Evolutionary conservation across 2,797 vertebrate species (phyloP), one percentile per base, ranked within the genome.

Genomic region (Tympanoctomys barrerae): DNA sequence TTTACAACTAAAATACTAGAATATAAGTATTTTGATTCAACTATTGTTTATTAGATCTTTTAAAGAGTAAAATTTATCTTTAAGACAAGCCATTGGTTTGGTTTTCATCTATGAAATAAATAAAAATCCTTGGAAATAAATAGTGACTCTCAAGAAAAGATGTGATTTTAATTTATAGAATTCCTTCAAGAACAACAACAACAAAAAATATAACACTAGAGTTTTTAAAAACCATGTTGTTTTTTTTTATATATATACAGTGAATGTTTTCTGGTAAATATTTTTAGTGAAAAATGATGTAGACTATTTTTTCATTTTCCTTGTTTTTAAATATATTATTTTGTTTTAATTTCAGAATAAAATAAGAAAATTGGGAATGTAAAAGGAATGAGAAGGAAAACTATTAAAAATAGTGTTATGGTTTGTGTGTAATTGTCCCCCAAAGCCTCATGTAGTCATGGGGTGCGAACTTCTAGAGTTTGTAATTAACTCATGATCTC

Each of bases 121-220:
- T 12, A 94, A 82, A 85, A 21, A 84, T 89, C 22, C 39, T 75
- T 52, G 71, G 66, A 91, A 96, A 96, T 1, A 89, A 93, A 68
- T 54, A 22, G 79, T 79, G 85, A 8, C 46, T 66, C 62, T 93
- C n/a, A 39, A 94, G 52, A 85, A 7, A 85, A 94, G 94, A 97
- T 87, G 19, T 96, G 91, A 96, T 90, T 95, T 94, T 91, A 95
- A 96, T 93, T 97, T 96, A 94, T 4, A 80, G 49, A 89, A 31
- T 89, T 81, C 66, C 64, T 80, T n/a, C 86, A 73, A 87, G 16
- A 54, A 54, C 54, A 54, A 87, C 16, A 52, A 52, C 52, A 52
- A 52, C 22, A 73, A 90, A 90, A 93, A 86, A 13, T 14, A 26
- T 71, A 68, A 85, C 26, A 91, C 16, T 82, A 14, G 7, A 85